Conservation (phyloP, 2,113 vertebrate genomes). For the Myrmecobius fasciatus region DNA sequence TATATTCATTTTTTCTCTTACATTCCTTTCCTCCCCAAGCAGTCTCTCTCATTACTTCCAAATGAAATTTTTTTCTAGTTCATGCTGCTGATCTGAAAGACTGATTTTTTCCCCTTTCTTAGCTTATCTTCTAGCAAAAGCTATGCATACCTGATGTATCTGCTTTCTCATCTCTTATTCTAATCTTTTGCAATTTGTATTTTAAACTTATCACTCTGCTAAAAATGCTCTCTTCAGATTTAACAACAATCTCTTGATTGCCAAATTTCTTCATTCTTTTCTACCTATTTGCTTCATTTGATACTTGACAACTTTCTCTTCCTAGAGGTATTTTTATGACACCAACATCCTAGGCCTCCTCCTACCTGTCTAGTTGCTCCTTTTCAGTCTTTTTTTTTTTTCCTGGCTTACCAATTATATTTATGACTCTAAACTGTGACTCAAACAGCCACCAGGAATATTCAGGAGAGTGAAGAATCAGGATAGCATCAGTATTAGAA, state of each 20-base stretch:
- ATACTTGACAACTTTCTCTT: background rate
- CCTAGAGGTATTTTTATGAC: background rate
- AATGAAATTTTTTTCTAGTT: conserved; percentile 1
- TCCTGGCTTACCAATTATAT: background rate
- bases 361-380: background rate
- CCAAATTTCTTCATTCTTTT: background rate
- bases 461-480: background rate
- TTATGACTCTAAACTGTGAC: background rate
- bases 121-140: background rate
- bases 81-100: background rate
- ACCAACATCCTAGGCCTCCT: background rate
- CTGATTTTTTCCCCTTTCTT: background rate
- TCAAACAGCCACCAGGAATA: background rate
- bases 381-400: background rate
- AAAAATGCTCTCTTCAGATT: background rate
- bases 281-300: background rate
- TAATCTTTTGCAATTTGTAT: background rate
- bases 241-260: background rate
- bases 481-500: background rate
- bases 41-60: background rate
- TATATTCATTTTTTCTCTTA: rapidly evolving
- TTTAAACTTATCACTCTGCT: background rate
- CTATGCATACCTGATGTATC: background rate
- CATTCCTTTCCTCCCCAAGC: background rate
- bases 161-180: background rate